Conservation (phyloP, 2,888 invertebrate species). For the Lamproptera curius region DNA sequence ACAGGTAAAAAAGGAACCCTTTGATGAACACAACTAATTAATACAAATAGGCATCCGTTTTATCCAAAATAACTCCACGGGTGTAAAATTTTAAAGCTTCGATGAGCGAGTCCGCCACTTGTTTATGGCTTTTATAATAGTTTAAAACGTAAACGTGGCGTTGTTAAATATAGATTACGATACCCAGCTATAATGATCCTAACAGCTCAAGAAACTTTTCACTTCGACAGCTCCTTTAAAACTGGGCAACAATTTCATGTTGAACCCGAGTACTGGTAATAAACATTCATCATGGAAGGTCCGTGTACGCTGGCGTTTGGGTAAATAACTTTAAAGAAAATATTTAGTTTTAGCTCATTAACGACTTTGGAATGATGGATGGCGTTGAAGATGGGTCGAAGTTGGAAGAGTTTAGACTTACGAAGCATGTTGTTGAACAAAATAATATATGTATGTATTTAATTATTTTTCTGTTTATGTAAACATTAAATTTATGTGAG, state of each 20-base stretch:
- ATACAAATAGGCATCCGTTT: conserved; percentile 59
- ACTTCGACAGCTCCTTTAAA: conserved; percentile 26
- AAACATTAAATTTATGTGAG: too few relatives aligned
- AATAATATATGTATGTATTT: background rate
- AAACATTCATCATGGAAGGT: conserved; percentile 29
- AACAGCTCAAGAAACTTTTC: background rate
- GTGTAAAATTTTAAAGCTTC: conserved; percentile 55
- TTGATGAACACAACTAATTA: conserved; percentile 59
- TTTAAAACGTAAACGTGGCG: conserved; percentile 50
- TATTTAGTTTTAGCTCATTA: conserved; percentile 58
- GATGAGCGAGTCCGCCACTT: conserved; percentile 56
- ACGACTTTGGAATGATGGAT: conserved; percentile 55
- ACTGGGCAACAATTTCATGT: conserved; percentile 33
- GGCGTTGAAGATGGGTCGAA: conserved; percentile 33
- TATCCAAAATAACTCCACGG: conserved; percentile 43
- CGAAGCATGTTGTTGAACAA: conserved; percentile 27
- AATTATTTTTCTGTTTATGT: background rate
- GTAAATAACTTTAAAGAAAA: conserved; percentile 45
- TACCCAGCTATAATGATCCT: conserved; percentile 33
- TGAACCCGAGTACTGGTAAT: conserved; percentile 24
- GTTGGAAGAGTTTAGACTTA: conserved; percentile 30
- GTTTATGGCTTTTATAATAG: conserved; percentile 65
- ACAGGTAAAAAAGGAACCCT: conserved; percentile 31
- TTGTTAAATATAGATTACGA: conserved; percentile 44
- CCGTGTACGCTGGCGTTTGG: conserved; percentile 35